Base-by-base conservation (phyloP, 2,113 vertebrate species). In the Sphyrna mokarran region DNA sequence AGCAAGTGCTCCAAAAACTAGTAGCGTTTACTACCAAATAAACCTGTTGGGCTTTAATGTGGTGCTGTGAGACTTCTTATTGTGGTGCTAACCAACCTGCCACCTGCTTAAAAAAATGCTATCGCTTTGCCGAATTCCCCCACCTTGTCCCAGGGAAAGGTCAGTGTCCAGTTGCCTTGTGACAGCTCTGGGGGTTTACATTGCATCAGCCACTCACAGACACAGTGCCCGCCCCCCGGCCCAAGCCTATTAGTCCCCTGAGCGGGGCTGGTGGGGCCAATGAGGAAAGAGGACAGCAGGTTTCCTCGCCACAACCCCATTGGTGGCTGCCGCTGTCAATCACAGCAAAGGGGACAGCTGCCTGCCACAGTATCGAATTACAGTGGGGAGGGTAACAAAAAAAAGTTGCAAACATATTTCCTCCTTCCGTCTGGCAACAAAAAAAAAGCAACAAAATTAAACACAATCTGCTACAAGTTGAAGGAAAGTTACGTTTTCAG, bases 171-270 rank as follows among this genome's bases (percentile, higher is more conserved):
- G 26, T 23, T 54, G 87, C 87, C 11, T 4, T 58, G 54, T 90
- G 87, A 61, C 87, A 90, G 87, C 87, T 90, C 48, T 14, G 48
- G 48, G 48, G 87, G 61, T 93, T 66, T 20, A 93, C 89, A 93
- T 93, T 93, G 89, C 89, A 93, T 93, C 89, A 93, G 87, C 87
- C 87, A 63, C 54, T 63, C 87, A 54, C 48, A 89, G 87, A 11
- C 87, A 10, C 87, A 63, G 87, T 33, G 14, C 61, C 33, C 18
- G n/a, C 89, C 89, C 58, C 54, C n/a, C 7, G 5, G 20, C 1
- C 48, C 72, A 0, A 14, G 29, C 33, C 89, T 18, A 93, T 93
- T 93, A 33, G 89, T 22, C 33, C 0, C 18, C 89, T 18, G 58
- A 48, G 43, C 3, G 48, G 48, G 48, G 48, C 48, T 54, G 2